phyloP scores from a whole-genome alignment of 2,888 invertebrate species.

The Drosophila demipolita region DNA sequence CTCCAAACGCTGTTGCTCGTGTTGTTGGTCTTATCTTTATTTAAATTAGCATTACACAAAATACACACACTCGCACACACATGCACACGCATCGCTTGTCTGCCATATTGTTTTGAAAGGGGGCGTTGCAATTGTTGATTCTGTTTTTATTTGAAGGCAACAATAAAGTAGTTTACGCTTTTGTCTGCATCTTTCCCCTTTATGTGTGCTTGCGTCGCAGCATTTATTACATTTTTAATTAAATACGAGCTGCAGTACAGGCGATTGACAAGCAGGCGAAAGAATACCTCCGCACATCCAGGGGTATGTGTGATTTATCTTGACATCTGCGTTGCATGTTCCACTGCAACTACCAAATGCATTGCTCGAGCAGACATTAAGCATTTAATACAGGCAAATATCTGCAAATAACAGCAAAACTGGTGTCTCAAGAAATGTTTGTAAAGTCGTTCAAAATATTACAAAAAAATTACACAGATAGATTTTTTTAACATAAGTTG shows the following conservation, averaged over 20 bases:
- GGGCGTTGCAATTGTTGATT: conserved; percentile 33
- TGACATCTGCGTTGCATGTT: neutral
- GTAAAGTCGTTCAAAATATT: neutral
- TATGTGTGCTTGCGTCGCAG: conserved; percentile 30
- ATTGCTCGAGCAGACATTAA: conserved; percentile 5
- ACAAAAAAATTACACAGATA: neutral
- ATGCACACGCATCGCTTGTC: conserved; percentile 23
- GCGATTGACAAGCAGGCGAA: conserved; percentile 55
- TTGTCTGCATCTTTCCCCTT: conserved; percentile 6
- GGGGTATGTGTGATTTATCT: conserved; percentile 33
- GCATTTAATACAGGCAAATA: conserved; percentile 18
- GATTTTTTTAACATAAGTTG: neutral
- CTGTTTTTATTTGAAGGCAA: conserved; percentile 9
- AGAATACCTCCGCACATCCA: conserved; percentile 6
- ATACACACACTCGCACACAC: conserved; percentile 30
- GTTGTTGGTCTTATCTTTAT: conserved; percentile 75
- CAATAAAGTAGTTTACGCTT: conserved; percentile 52
- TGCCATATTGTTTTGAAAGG: conserved; percentile 61
- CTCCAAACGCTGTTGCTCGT: conserved; percentile 40
- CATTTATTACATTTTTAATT: conserved; percentile 71
- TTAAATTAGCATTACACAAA: conserved; percentile 80
- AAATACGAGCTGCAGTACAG: conserved; percentile 41
- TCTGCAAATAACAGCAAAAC: neutral
- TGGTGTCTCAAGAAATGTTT: neutral
- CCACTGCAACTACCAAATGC: neutral